These are phyloP conservation scores for Cinara cedri DNA, from an alignment of 2,888 invertebrate species.

Conservation along the genomic window DNA sequence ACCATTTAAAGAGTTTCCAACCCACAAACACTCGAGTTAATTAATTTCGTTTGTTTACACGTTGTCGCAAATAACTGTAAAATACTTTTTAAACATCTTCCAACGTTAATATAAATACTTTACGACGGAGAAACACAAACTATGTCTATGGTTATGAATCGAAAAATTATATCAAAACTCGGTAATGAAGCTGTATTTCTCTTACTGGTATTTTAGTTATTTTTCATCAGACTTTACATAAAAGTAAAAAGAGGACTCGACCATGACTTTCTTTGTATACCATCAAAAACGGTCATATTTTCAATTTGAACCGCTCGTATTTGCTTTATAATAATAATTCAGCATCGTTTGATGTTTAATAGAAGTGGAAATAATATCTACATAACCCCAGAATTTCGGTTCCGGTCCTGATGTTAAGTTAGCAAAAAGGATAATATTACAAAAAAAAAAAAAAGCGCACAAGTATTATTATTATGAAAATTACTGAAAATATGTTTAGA, in stretches of 20 bases:
- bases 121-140: background rate
- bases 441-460: no score
- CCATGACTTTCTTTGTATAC: background rate
- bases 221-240: background rate
- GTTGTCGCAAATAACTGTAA: no score
- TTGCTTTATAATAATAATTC: background rate
- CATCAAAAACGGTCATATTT: background rate
- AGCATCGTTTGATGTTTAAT: background rate
- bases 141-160: background rate
- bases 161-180: background rate
- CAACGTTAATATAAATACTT: no score
- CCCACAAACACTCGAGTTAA: background rate
- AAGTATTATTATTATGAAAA: no score
- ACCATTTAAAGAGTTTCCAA: no score
- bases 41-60: background rate
- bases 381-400: background rate
- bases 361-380: background rate
- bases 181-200: no score
- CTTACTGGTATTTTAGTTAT: background rate
- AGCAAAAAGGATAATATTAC: background rate
- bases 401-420: background rate
- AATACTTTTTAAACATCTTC: no score
- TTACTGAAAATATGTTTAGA: no score
- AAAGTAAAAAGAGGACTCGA: no score
- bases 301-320: background rate